Base-by-base conservation (phyloP, 2,113 vertebrate species). In the Heloderma charlesbogerti region DNA sequence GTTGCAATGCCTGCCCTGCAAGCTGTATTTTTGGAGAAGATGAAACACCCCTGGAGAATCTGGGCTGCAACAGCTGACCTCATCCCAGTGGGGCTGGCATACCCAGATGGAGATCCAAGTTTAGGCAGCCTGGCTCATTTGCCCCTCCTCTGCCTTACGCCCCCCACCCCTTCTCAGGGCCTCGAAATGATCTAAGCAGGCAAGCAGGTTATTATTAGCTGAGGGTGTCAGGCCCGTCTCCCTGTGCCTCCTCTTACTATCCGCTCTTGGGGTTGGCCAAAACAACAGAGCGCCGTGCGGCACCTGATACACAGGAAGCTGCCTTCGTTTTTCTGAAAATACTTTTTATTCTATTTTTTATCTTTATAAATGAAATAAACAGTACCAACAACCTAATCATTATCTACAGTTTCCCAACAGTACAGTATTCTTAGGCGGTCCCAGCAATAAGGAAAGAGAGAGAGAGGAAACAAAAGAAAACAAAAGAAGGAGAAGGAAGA, bases 1-100 rank as follows among this genome's bases (percentile, higher is more conserved):
- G 95, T 91, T 94, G 95, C 93, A 92, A 94, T 92, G 83, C 85
- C 92, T 94, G 96, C 96, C 95, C 94, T 91, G 96, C 97, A 95
- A 97, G 97, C 82, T 60, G 94, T 92, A 96, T 97, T 98, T 98
- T 98, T 97, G 84, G 96, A 98, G 97, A 94, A 93, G 97, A 96
- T 97, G 98, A 98, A 97, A 96, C 95, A 97, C 94, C 91, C 93
- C 87, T 25, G 0, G 97, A 97, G 96, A 98, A 98, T 98, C 96
- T 87, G 91, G 90, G 48, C 91, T 92, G 94, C 48, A 93, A 94
- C 97, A 97, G 96, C 97, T 94, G 97, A 95, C 94, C 92, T 93
- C 95, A 90, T 93, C 92, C 71, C 1, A 1, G 34, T 3, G 57
- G 93, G 89, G 77, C 1, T 40, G 95, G 95, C 94, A 91, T 51